Evolutionary conservation across 2,888 invertebrate species (phyloP).

Genomic region (Glomeris marginata): DNA sequence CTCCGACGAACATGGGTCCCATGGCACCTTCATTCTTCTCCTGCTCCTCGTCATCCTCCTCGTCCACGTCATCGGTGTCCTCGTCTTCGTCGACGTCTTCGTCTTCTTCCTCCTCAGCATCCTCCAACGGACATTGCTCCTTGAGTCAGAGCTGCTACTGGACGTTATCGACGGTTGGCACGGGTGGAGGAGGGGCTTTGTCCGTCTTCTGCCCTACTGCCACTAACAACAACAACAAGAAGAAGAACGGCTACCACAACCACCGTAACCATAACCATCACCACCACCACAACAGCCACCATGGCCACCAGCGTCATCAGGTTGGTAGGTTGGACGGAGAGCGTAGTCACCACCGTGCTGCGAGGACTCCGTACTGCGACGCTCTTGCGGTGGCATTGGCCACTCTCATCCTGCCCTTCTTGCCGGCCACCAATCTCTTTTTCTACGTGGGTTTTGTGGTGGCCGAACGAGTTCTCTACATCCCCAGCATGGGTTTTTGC

Average conservation of each 20-base stretch:
- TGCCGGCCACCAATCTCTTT: slow-evolving; percentile 89
- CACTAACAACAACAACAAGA: neutral
- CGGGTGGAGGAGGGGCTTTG: neutral
- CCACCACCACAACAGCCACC: neutral
- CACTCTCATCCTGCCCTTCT: slow-evolving; percentile 76
- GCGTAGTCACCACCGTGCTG: slow-evolving; percentile 1
- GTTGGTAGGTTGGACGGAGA: slow-evolving; percentile 1
- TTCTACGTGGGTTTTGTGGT: slow-evolving; percentile 98
- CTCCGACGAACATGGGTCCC: neutral
- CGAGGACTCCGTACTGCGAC: slow-evolving; percentile 37
- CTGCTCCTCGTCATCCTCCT: neutral
- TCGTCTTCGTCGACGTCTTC: neutral
- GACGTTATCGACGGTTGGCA: neutral
- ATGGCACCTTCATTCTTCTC: neutral
- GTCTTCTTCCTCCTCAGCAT: slow-evolving; percentile 2
- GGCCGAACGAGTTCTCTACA: slow-evolving; percentile 87
- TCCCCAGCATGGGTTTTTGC: slow-evolving; percentile 92
- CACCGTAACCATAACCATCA: neutral
- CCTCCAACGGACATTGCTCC: slow-evolving; percentile 2
- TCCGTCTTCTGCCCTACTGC: neutral
- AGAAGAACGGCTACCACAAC: neutral
- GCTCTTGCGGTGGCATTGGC: slow-evolving; percentile 38
- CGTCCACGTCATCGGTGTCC: neutral
- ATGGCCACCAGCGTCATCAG: neutral
- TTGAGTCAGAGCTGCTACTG: neutral